Percentiles rank a stretch among this genome's conserved stretches.
These are phyloP conservation scores for Melanotaenia pygmaea DNA, from an alignment of 2,797 vertebrate species.

Conservation along the genomic window DNA sequence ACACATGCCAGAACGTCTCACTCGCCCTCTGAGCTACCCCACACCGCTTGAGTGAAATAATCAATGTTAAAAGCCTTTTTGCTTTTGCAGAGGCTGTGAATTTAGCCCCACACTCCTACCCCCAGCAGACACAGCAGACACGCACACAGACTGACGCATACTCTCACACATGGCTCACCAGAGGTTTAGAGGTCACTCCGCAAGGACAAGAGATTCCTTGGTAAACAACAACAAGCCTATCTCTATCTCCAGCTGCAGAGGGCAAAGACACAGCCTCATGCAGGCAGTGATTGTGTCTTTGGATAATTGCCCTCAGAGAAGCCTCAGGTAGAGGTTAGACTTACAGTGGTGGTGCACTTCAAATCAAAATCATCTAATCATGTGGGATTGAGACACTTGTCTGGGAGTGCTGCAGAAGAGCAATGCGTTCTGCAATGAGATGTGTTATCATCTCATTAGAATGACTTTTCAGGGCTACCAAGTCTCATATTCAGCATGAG, in stretches of 20 bases:
- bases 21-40: conserved; percentile 43
- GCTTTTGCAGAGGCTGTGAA: conserved; percentile 73
- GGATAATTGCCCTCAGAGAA: conserved; percentile 59
- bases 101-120: conserved; percentile 66
- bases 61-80: conserved; percentile 88
- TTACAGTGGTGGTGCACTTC: conserved; percentile 45
- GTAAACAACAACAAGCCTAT: conserved; percentile 70
- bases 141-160: conserved; percentile 34
- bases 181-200: conserved; percentile 79
- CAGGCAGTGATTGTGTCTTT: conserved; percentile 48
- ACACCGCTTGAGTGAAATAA: conserved; percentile 66
- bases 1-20: conserved; percentile 37
- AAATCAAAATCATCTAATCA: conserved; percentile 58
- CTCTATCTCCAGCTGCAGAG: conserved; percentile 26
- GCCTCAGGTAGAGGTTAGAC: conserved; percentile 30
- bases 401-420: conserved; percentile 50
- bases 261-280: conserved; percentile 16
- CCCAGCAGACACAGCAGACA: conserved; percentile 25
- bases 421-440: conserved; percentile 44
- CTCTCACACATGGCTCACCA: conserved; percentile 42
- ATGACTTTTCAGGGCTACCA: conserved; percentile 54
- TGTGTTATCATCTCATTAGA: conserved; percentile 65
- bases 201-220: conserved; percentile 74
- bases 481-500: conserved; percentile 53
- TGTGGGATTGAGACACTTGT: conserved; percentile 59